These are phyloP conservation scores for Cordilura impudica DNA, from an alignment of 2,888 invertebrate species.

Conservation along the genomic window DNA sequence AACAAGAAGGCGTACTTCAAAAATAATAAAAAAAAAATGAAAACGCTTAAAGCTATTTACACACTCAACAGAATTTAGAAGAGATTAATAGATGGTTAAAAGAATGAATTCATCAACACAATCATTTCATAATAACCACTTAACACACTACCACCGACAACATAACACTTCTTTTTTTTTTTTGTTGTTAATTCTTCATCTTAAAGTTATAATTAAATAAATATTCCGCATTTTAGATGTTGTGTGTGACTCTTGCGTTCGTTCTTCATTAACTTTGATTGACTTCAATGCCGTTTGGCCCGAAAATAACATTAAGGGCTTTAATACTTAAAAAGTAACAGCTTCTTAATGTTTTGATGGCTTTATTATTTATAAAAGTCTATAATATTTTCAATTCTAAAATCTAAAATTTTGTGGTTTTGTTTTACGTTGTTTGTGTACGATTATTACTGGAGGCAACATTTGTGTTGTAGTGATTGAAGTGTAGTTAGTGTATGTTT, in stretches of 20 bases:
- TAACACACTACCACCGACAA: neutral
- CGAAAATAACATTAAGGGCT: neutral
- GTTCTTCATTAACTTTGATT: neutral
- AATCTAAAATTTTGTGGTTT: neutral
- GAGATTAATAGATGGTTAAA: neutral
- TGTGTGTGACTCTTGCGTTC: neutral
- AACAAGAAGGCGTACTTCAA: slow-evolving; percentile 33
- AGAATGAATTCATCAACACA: slow-evolving; percentile 1
- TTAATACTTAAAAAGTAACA: neutral
- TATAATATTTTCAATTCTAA: neutral
- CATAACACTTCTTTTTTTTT: neutral
- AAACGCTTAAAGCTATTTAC: slow-evolving; percentile 50
- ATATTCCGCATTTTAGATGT: neutral
- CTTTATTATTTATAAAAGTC: slow-evolving; percentile 1
- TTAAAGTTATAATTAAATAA: slow-evolving; percentile 8
- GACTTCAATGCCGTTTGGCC: neutral
- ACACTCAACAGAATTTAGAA: slow-evolving; percentile 2
- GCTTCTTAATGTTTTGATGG: neutral
- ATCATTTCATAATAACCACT: slow-evolving; percentile 3
- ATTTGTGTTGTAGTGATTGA: neutral
- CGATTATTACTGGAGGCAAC: neutral
- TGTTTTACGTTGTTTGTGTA: neutral
- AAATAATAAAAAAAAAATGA: slow-evolving; percentile 3
- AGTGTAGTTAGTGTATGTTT: neutral
- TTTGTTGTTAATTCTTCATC: neutral